These are phyloP conservation scores for Rhabdomys dilectus DNA, from an alignment of 2,113 vertebrate species.

Conservation along the genomic window DNA sequence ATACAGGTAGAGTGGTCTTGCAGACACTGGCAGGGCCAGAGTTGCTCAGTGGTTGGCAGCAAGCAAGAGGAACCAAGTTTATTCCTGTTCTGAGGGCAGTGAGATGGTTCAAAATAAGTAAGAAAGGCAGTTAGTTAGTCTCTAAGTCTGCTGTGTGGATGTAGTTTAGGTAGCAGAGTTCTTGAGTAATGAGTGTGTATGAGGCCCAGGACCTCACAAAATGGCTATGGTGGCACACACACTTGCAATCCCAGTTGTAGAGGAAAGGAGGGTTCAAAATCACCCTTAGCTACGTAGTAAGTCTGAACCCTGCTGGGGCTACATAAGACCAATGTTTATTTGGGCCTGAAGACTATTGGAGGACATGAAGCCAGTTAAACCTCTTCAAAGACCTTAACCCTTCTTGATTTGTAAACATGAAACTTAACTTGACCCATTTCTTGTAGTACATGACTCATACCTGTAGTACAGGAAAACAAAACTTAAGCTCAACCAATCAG, in stretches of 20 bases:
- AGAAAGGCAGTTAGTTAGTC: background rate
- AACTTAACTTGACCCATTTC: background rate
- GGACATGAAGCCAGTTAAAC: background rate
- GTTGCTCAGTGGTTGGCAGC: background rate
- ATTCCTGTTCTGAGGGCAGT: background rate
- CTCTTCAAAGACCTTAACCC: background rate
- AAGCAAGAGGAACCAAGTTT: background rate
- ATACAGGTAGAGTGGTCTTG: background rate
- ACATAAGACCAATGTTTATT: background rate
- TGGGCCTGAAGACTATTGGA: background rate
- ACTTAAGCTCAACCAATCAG: background rate
- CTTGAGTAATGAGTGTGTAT: no score
- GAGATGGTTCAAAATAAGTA: background rate
- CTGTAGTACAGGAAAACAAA: constrained; percentile 1
- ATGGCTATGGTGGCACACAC: background rate
- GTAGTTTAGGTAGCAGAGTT: background rate
- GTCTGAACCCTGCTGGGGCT: background rate
- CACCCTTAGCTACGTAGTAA: background rate
- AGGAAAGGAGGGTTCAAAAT: background rate
- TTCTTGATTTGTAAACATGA: background rate
- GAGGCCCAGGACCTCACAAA: background rate
- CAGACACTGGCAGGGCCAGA: background rate
- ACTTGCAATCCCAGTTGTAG: background rate
- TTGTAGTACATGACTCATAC: background rate
- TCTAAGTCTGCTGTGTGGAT: no score